Evolutionary conservation across 2,113 vertebrate genomes (phyloP), one percentile per base, ranked within the genome.

Genomic region (Falco punctatus): DNA sequence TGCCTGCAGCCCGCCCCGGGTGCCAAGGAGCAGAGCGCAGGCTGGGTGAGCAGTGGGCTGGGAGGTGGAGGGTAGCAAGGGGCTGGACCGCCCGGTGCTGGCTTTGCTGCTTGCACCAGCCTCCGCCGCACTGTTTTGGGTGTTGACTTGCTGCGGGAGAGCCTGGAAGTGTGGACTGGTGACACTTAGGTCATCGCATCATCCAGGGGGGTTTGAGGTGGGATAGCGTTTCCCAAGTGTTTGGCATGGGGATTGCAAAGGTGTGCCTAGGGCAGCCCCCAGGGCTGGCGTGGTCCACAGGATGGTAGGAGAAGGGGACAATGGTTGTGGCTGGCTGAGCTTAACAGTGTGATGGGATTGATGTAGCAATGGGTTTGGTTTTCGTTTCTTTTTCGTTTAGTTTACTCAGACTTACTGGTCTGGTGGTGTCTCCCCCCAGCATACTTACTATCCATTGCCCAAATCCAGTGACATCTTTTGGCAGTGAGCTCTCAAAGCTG

Each of bases 111-210:
- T 89, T 54, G 42, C 11, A 8, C 59, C 65, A 62, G 14, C 38
- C 21, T 78, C 46, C 3, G 11, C 57, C 1, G 0, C 0, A 0
- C 62, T 67, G 32, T 80, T 86, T n/a, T 0, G 1, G 27, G 32
- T 96, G 27, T 67, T 0, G 1, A 0, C 27, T 88, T 3, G 3
- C 51, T 81, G 48, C 38, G 62, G 42, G 51, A 67, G 18, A 72
- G 57, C 44, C 46, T 86, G 71, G 61, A 85, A 62, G 20, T 40
- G 42, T 42, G 70, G 93, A 0, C 24, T 42, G 32, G 32, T 79
- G 26, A 52, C 46, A 18, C 24, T 77, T 65, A 1, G 10, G 46
- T 67, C 24, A 55, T 59, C 3, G 1, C 33, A 28, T 88, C 32
- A 82, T 77, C 38, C 8, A 13, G 23, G 18, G n/a, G 5, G 8